These are phyloP conservation scores for Chloroclysta siterata DNA, from an alignment of 2,888 invertebrate species.

Conservation along the genomic window DNA sequence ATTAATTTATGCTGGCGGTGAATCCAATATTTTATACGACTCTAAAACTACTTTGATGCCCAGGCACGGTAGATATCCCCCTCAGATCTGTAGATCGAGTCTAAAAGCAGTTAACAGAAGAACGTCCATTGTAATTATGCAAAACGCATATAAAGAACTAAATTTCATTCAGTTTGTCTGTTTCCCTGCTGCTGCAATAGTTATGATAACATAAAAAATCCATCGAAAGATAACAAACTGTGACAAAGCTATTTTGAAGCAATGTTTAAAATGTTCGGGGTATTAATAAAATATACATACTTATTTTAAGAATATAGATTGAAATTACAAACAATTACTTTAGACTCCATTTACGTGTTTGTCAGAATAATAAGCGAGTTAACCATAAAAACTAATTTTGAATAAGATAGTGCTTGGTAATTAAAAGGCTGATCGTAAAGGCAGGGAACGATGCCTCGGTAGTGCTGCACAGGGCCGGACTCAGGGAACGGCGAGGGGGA, in stretches of 20 bases:
- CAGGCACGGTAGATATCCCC: too few species aligned
- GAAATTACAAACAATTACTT: conserved; percentile 18
- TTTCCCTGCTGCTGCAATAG: too few species aligned
- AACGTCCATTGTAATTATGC: too few species aligned
- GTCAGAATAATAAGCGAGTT: conserved; percentile 22
- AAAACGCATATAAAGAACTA: too few species aligned
- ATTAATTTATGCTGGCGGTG: background rate
- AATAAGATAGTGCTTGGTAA: conserved; percentile 28
- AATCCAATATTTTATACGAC: too few species aligned
- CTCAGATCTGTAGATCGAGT: too few species aligned
- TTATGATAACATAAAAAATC: too few species aligned
- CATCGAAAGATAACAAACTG: background rate
- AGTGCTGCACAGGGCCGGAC: background rate
- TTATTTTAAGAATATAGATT: conserved; percentile 6
- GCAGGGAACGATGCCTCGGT: conserved; percentile 12
- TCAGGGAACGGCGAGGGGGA: background rate
- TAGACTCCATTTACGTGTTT: conserved; percentile 13
- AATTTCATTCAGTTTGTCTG: too few species aligned
- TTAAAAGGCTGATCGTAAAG: conserved; percentile 29
- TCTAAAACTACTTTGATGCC: too few species aligned
- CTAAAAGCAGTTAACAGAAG: too few species aligned
- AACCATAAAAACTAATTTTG: conserved; percentile 28
- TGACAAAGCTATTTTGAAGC: background rate
- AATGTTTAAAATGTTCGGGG: background rate
- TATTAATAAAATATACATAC: background rate